Percentiles rank a stretch among this genome's conserved stretches.
These are phyloP conservation scores for Macaca nemestrina DNA, from an alignment of 2,113 vertebrate genomes.

Conservation along the genomic window DNA sequence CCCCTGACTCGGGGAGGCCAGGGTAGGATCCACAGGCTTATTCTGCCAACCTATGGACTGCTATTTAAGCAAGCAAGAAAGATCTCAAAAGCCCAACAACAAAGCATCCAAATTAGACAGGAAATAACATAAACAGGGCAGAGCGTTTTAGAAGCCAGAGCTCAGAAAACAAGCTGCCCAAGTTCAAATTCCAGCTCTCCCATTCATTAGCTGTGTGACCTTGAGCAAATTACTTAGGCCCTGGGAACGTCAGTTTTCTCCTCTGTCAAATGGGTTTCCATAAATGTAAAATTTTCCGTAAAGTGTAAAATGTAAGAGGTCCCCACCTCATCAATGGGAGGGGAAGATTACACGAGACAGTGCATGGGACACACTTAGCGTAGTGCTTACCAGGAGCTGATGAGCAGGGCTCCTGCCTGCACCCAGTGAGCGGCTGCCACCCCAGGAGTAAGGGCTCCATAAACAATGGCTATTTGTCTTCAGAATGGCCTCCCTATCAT, in stretches of 20 bases:
- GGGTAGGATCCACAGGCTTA: neutral
- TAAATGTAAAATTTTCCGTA: neutral
- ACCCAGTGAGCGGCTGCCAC: neutral
- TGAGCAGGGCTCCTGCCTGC: neutral
- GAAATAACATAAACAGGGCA: neutral
- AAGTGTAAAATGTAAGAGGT: neutral
- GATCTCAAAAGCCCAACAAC: neutral
- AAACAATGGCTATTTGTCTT: neutral
- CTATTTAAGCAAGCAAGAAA: neutral
- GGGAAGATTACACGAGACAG: neutral
- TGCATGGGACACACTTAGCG: neutral
- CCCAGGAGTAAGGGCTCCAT: neutral
- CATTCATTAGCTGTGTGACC: neutral
- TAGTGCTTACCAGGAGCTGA: neutral
- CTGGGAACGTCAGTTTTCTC: neutral
- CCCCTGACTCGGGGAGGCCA: neutral
- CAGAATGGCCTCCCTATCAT: neutral
- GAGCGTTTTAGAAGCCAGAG: neutral
- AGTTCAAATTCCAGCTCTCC: neutral
- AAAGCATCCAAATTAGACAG: conserved; percentile 16
- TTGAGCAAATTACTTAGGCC: neutral
- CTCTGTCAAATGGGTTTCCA: neutral
- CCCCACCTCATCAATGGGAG: neutral
- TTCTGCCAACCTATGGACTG: neutral
- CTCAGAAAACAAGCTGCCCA: neutral